phyloP scores from a whole-genome alignment of 2,113 vertebrate species.

The Zingel zingel region DNA sequence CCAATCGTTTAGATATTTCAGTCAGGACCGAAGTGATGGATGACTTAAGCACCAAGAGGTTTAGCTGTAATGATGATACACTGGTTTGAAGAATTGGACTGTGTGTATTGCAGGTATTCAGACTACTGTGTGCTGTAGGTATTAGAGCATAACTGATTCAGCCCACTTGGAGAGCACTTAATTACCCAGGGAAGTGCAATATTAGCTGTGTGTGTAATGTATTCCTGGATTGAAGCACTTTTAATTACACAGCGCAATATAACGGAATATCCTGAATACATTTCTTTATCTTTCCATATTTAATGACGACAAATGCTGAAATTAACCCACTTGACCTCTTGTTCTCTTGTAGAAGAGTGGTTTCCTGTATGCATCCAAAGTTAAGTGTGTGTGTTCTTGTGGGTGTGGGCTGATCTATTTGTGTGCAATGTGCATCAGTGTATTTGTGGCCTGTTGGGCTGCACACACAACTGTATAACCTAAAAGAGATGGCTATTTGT shows the following conservation, averaged over 20 bases:
- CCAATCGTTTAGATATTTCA: too few species aligned
- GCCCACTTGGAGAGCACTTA: constrained; percentile 12
- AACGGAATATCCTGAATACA: background rate
- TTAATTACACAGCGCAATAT: constrained; percentile 22
- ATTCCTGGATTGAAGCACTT: constrained; percentile 12
- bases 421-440: background rate
- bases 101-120: background rate
- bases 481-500: background rate
- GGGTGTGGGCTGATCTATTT: background rate
- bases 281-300: background rate
- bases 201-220: constrained; percentile 14
- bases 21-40: too few species aligned
- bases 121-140: background rate
- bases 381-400: background rate
- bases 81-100: background rate
- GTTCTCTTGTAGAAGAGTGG: background rate
- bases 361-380: background rate
- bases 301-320: constrained; percentile 1
- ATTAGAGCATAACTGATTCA: constrained; percentile 21
- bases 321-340: constrained; percentile 12
- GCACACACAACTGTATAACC: constrained; percentile 1
- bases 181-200: constrained; percentile 11
- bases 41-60: background rate
- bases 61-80: background rate
- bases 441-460: background rate